Conservation (phyloP, 2,888 invertebrate species). For the Spodoptera littoralis region DNA sequence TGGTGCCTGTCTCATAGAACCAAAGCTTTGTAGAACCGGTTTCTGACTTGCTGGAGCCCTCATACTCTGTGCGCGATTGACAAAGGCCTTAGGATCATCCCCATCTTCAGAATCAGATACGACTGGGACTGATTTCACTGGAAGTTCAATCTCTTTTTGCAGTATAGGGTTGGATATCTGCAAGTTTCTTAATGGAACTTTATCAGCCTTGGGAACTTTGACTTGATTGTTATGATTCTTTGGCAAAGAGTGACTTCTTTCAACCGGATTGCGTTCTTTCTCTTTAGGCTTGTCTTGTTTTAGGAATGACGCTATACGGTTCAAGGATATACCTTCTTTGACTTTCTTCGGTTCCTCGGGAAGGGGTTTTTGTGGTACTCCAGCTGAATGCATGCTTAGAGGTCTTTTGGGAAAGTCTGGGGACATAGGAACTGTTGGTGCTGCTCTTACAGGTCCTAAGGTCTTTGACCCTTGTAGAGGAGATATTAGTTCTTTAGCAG, state of each 20-base stretch:
- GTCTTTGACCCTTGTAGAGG: conserved; percentile 90
- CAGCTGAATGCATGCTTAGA: conserved; percentile 82
- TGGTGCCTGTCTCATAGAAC: conserved; percentile 93
- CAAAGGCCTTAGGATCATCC: conserved; percentile 89
- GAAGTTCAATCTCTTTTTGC: conserved; percentile 90
- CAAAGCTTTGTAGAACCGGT: conserved; percentile 92
- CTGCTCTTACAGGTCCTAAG: conserved; percentile 89
- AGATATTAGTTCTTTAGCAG: conserved; percentile 92
- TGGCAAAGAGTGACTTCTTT: conserved; percentile 89
- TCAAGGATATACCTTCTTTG: conserved; percentile 90
- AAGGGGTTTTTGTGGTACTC: conserved; percentile 79
- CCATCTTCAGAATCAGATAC: conserved; percentile 85
- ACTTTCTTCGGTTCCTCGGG: conserved; percentile 88
- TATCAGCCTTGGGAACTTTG: conserved; percentile 91
- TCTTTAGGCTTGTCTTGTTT: conserved; percentile 89
- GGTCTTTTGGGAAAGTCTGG: conserved; percentile 85
- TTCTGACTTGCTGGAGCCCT: conserved; percentile 89
- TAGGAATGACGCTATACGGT: conserved; percentile 93
- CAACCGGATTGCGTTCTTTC: conserved; percentile 83
- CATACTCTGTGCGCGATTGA: conserved; percentile 95
- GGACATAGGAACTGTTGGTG: conserved; percentile 86
- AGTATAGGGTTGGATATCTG: conserved; percentile 96
- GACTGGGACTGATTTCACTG: conserved; percentile 90
- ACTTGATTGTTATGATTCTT: conserved; percentile 88
- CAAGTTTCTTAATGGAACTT: conserved; percentile 91